Evolutionary conservation across 2,888 invertebrate genomes (phyloP).

Genomic region (Beris chalybata): DNA sequence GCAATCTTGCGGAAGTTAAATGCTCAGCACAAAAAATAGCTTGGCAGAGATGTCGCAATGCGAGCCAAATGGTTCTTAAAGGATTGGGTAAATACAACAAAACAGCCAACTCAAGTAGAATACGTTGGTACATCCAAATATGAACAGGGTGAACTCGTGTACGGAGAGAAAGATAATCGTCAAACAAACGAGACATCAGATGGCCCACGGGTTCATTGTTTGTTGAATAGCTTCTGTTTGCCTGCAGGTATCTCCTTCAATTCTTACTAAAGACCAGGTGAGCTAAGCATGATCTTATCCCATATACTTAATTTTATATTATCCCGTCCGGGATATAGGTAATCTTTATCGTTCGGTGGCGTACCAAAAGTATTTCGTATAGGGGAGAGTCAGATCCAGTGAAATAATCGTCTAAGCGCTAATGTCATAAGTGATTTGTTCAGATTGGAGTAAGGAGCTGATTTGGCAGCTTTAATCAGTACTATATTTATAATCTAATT

Average conservation of each 20-base stretch:
- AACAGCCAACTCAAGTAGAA: neutral
- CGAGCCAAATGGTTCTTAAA: slow-evolving; percentile 14
- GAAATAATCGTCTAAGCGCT: too few relatives aligned
- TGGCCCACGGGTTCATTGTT: slow-evolving; percentile 21
- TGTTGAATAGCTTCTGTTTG: neutral
- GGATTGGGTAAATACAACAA: slow-evolving; percentile 15
- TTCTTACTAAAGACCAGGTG: slow-evolving; percentile 19
- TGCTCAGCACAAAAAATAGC: neutral
- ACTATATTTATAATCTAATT: too few relatives aligned
- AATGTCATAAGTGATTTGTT: too few relatives aligned
- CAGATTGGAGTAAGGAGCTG: too few relatives aligned
- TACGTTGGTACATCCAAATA: neutral
- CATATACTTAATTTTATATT: slow-evolving; percentile 21
- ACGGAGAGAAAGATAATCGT: slow-evolving; percentile 3
- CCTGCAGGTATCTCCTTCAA: neutral
- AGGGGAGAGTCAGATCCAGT: too few relatives aligned
- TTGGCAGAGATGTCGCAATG: neutral
- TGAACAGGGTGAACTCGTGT: neutral
- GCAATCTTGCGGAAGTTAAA: neutral
- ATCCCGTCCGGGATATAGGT: slow-evolving; percentile 5
- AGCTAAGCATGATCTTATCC: slow-evolving; percentile 27
- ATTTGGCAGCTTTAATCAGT: too few relatives aligned
- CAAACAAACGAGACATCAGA: slow-evolving; percentile 27
- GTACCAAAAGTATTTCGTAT: neutral
- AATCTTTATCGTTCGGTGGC: neutral